These are phyloP conservation scores for Ophioderma brevispina DNA, from an alignment of 35 echinoderm and acorn worm species.

Conservation along the genomic window DNA sequence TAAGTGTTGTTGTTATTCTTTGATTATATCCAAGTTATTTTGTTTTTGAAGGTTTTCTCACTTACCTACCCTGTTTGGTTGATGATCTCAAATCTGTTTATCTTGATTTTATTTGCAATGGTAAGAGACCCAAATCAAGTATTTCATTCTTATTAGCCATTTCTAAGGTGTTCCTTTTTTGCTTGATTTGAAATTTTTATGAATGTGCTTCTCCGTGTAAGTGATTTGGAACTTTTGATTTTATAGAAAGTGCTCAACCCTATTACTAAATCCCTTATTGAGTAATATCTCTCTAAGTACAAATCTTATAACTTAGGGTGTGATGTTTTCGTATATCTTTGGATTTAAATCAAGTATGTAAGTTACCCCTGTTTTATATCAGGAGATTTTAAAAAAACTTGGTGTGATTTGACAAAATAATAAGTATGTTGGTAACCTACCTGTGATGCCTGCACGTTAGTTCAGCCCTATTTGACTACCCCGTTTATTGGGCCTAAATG, in stretches of 20 bases:
- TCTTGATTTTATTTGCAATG: neutral
- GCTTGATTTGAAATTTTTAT: neutral
- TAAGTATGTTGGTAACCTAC: neutral
- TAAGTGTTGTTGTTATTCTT: neutral
- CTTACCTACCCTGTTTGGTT: neutral
- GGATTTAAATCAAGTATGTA: neutral
- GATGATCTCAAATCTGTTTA: neutral
- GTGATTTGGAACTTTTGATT: neutral
- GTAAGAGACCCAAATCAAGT: neutral
- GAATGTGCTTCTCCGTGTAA: neutral
- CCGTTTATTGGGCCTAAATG: neutral
- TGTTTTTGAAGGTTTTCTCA: neutral
- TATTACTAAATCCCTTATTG: neutral
- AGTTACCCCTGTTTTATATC: neutral
- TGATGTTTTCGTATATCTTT: neutral
- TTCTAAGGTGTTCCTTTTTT: neutral
- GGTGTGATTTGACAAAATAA: neutral
- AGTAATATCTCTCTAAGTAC: neutral
- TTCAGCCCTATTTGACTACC: neutral
- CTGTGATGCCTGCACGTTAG: neutral
- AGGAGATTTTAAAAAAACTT: neutral
- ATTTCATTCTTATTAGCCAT: neutral
- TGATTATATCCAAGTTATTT: neutral
- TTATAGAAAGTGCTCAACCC: neutral
- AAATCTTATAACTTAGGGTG: neutral